Evolutionary conservation across 2,888 invertebrate species (phyloP).

Genomic region (Ormyrus thymus): DNA sequence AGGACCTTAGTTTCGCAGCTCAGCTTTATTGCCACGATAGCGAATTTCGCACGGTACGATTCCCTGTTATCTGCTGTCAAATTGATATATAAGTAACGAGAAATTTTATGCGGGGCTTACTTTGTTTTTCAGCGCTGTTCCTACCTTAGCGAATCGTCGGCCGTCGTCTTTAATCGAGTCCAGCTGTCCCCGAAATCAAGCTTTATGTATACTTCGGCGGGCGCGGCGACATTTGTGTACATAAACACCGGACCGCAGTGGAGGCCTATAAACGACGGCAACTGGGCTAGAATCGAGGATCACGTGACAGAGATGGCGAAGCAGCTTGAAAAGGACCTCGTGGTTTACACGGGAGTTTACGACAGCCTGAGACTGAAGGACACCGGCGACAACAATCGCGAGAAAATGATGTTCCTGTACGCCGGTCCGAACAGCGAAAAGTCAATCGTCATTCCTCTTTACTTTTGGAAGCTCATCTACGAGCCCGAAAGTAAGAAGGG

Average conservation of each 20-base stretch:
- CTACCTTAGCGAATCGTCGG: conserved; percentile 14
- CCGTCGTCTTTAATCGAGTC: conserved; percentile 24
- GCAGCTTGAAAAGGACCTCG: conserved; percentile 24
- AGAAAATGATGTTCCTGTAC: conserved; percentile 35
- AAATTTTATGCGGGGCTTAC: no score
- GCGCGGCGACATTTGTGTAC: conserved; percentile 30
- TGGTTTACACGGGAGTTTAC: conserved; percentile 18
- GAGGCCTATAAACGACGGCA: conserved; percentile 29
- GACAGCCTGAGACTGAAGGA: conserved; percentile 32
- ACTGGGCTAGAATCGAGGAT: conserved; percentile 34
- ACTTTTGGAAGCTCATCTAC: conserved; percentile 42
- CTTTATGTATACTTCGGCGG: conserved; percentile 25
- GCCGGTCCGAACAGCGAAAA: conserved; percentile 10
- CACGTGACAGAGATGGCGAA: conserved; percentile 30
- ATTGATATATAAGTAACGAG: not conserved
- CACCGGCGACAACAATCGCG: conserved; percentile 22
- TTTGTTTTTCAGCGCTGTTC: conserved; percentile 7
- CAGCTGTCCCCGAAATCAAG: conserved; percentile 29
- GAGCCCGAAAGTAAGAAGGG: conserved; percentile 21
- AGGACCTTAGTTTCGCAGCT: conserved; percentile 37
- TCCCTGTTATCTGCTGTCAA: not conserved
- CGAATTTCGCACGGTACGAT: conserved; percentile 32
- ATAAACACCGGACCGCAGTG: conserved; percentile 41
- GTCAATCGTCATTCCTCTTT: conserved; percentile 27
- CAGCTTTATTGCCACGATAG: conserved; percentile 38